Conservation (phyloP, 1,140 invertebrate species). For the Bactericera cockerelli region DNA sequence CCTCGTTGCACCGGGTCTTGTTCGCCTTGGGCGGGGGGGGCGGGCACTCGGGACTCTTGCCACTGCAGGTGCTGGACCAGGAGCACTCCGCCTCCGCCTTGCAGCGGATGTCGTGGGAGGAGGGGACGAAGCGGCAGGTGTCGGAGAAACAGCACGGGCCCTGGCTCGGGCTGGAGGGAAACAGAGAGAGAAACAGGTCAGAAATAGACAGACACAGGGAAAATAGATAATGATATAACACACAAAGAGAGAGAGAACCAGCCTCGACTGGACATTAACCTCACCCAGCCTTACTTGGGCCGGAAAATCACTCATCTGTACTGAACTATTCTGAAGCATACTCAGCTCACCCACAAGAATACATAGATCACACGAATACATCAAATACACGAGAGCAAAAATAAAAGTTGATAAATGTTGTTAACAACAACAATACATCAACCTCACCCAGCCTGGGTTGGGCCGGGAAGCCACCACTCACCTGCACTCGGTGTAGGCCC, state of each 20-base stretch:
- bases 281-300: no score
- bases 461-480: no score
- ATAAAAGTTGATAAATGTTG: no score
- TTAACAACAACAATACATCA: no score
- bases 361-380: no score
- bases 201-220: no score
- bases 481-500: conserved; percentile 66
- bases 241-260: no score
- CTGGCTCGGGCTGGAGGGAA: conserved; percentile 68
- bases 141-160: conserved; percentile 83
- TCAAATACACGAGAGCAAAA: no score
- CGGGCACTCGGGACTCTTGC: conserved; percentile 73
- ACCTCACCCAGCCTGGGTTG: no score
- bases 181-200: conserved; percentile 10
- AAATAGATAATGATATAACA: conserved; percentile 18
- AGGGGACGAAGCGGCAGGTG: conserved; percentile 61
- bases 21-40: conserved; percentile 53
- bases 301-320: no score
- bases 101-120: conserved; percentile 48
- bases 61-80: conserved; percentile 68
- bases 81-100: conserved; percentile 78
- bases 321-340: no score
- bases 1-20: conserved; percentile 72
- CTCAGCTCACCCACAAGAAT: no score
- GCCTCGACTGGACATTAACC: neutral